Evolutionary conservation across 2,113 vertebrate genomes (phyloP).

Genomic region (Phoxinus phoxinus): DNA sequence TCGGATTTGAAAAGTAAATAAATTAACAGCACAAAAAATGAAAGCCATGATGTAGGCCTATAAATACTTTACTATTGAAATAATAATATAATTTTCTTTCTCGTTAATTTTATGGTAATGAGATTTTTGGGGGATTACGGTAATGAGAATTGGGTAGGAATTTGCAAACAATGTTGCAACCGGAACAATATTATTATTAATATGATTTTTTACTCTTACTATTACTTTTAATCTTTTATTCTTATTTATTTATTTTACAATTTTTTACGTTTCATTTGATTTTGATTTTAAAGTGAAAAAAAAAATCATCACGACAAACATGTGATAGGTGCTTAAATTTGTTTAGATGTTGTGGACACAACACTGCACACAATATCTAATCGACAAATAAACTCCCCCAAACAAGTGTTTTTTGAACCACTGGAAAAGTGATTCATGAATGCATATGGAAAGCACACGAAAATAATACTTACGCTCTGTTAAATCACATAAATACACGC

Average conservation of each 20-base stretch:
- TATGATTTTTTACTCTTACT: no score
- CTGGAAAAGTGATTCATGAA: not conserved
- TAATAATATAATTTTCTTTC: not conserved
- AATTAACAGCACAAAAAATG: not conserved
- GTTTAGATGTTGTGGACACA: not conserved
- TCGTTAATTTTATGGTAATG: not conserved
- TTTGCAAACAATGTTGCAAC: no score
- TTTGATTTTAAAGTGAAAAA: not conserved
- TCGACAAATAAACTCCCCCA: not conserved
- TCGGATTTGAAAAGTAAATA: not conserved
- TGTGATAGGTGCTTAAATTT: not conserved
- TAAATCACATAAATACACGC: conserved; percentile 21
- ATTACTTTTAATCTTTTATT: no score
- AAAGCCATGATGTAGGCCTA: no score
- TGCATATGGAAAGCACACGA: conserved; percentile 18
- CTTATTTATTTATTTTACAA: no score
- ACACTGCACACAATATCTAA: not conserved
- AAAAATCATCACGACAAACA: not conserved
- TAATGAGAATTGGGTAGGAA: not conserved
- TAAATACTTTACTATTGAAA: not conserved
- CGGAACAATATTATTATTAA: no score
- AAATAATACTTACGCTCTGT: conserved; percentile 29
- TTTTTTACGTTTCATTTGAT: no score
- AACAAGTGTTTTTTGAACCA: conserved; percentile 18
- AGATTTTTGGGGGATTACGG: not conserved